phyloP scores from a whole-genome alignment of 1,140 invertebrate species.

The Stegodyphus mimosarum region DNA sequence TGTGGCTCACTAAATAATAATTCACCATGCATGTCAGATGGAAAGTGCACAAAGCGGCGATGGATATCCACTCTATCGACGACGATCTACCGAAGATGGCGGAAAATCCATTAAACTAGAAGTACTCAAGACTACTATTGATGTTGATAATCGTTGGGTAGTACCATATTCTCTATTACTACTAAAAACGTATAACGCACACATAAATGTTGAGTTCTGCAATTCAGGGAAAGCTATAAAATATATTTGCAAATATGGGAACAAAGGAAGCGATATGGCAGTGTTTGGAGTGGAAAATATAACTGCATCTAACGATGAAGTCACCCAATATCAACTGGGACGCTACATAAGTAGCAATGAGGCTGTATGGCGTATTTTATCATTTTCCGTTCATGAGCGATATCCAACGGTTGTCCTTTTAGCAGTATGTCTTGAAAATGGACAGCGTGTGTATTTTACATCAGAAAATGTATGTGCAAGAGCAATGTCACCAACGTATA shows the following conservation, averaged over 20 bases:
- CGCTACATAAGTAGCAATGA: constrained; percentile 64
- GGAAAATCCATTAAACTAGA: constrained; percentile 53
- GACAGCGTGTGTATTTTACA: constrained; percentile 60
- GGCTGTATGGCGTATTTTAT: constrained; percentile 64
- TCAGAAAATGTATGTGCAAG: constrained; percentile 34
- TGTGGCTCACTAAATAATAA: constrained; percentile 69
- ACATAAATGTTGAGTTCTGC: constrained; percentile 67
- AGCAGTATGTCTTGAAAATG: constrained; percentile 65
- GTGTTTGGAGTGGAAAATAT: constrained; percentile 24
- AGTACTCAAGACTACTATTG: constrained; percentile 54
- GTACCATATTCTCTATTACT: constrained; percentile 63
- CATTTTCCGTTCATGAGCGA: constrained; percentile 62
- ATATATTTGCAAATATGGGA: constrained; percentile 66
- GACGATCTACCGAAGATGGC: constrained; percentile 56
- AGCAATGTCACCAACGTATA: constrained; percentile 17
- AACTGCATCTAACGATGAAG: constrained; percentile 11
- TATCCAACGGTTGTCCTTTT: constrained; percentile 63
- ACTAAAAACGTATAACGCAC: constrained; percentile 63
- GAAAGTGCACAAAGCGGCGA: constrained; percentile 66
- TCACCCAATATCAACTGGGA: constrained; percentile 48
- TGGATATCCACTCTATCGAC: constrained; percentile 45
- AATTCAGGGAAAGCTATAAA: constrained; percentile 64
- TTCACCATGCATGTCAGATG: constrained; percentile 70
- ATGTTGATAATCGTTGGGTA: constrained; percentile 63
- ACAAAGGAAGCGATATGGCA: constrained; percentile 66